These are phyloP conservation scores for Hydrolagus colliei DNA, from an alignment of 2,797 vertebrate genomes.

Conservation along the genomic window DNA sequence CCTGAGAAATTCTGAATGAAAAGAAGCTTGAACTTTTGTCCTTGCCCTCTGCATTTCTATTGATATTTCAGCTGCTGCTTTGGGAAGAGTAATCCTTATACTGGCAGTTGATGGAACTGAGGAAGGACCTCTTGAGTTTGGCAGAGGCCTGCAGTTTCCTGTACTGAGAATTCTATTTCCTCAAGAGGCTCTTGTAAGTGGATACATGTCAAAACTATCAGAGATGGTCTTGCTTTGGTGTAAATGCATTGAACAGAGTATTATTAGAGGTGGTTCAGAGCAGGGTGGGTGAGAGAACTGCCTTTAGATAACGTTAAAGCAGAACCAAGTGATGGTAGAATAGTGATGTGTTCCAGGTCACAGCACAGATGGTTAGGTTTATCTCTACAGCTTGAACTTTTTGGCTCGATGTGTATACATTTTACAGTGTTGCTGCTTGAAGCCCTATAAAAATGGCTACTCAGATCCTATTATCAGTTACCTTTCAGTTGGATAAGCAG, in stretches of 20 bases:
- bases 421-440: neutral
- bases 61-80: neutral
- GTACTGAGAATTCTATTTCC: neutral
- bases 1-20: neutral
- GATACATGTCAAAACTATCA: neutral
- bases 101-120: neutral
- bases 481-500: neutral
- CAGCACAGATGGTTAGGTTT: neutral
- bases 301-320: no score
- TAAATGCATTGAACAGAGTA: no score
- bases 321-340: neutral
- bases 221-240: no score
- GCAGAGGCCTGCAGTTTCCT: neutral
- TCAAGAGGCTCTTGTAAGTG: neutral
- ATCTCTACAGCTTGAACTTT: neutral
- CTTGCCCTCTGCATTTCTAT: neutral
- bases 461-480: neutral
- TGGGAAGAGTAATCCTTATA: neutral
- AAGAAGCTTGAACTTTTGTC: neutral
- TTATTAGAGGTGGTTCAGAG: no score
- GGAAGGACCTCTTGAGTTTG: neutral
- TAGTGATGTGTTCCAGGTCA: neutral
- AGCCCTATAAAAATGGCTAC: neutral
- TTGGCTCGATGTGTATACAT: neutral
- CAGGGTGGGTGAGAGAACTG: neutral